Evolutionary conservation across 2,113 vertebrate species (phyloP), one percentile per base, ranked within the genome.

Genomic region (Toxotes jaculatrix): DNA sequence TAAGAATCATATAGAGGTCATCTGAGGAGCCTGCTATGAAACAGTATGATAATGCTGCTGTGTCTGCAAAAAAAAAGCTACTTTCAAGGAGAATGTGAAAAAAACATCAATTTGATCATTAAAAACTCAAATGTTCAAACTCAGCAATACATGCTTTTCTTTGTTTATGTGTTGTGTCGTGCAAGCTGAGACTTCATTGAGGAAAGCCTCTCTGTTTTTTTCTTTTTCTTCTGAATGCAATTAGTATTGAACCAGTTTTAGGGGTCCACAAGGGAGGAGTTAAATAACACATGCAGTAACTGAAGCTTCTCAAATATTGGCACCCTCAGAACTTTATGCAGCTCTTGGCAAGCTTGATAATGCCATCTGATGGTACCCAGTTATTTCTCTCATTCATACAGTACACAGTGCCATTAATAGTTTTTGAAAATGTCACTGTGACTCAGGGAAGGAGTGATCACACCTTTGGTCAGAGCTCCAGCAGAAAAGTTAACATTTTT

Each of bases 191-290:
- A 57, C 32, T 66, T 47, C 5, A 17, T 13, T 17, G n/a, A 53
- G 19, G 38, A 16, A 77, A 71, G 34, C 43, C 19, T 73, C 32
- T 53, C 23, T 10, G 14, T 32, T 57, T 23, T 61, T 42, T 8
- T 45, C 51, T 36, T 57, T 60, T 36, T n/a, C n/a, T n/a, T n/a
- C n/a, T n/a, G 6, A 59, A 79, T 74, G 36, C 67, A 82, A 60
- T 83, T 85, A 73, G 65, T 61, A 75, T 23, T 85, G 74, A 81
- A 68, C 31, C 14, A 32, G 42, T 68, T 90, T 63, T 49, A 74
- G 32, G 7, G 36, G 40, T 49, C 31, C 55, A 74, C 42, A 47
- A 27, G 69, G 68, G 62, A 83, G n/a, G 45, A 19, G 64, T 75
- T 79, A 77, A 79, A 77, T 79, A 79, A 73, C 51, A 63, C 40